These are phyloP conservation scores for Plumapathes pennacea DNA, from an alignment of 92 coral and sea anemone genomes.

Conservation along the genomic window DNA sequence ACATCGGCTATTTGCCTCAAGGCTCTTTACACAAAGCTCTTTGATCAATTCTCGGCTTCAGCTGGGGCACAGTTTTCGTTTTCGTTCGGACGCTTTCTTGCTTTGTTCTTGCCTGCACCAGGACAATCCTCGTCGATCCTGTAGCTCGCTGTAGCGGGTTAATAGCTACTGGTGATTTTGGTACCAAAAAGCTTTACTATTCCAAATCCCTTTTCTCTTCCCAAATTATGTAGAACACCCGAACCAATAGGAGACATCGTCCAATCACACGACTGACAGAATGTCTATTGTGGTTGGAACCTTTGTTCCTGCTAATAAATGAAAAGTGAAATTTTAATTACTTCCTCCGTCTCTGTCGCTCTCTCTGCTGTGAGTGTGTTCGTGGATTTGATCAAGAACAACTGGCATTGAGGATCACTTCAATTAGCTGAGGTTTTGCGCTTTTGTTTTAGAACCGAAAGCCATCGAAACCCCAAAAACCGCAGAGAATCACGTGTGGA, in stretches of 20 bases:
- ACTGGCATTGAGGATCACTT: slow-evolving; percentile 24
- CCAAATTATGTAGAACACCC: slow-evolving; percentile 42
- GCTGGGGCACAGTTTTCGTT: too few relatives aligned
- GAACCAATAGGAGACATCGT: slow-evolving; percentile 33
- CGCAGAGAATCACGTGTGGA: slow-evolving; percentile 36
- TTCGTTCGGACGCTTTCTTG: too few relatives aligned
- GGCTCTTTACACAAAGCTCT: too few relatives aligned
- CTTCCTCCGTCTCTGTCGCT: slow-evolving; percentile 77
- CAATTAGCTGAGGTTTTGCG: slow-evolving; percentile 31
- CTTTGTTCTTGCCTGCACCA: too few relatives aligned
- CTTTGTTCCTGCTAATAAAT: slow-evolving; percentile 69
- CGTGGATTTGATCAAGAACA: slow-evolving; percentile 37
- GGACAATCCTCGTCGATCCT: too few relatives aligned
- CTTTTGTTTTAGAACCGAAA: too few relatives aligned
- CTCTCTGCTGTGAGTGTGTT: slow-evolving; percentile 44
- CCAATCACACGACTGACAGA: slow-evolving; percentile 68
- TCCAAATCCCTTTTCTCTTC: too few relatives aligned
- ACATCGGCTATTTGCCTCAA: too few relatives aligned
- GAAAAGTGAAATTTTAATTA: slow-evolving; percentile 93
- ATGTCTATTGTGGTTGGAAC: slow-evolving; percentile 56
- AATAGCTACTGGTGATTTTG: too few relatives aligned
- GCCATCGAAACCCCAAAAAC: slow-evolving; percentile 70
- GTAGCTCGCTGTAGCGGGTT: too few relatives aligned
- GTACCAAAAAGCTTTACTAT: too few relatives aligned
- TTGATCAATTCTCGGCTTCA: too few relatives aligned